Evolutionary conservation across 2,888 invertebrate species (phyloP).

Genomic region (Acanthopleura granulata): DNA sequence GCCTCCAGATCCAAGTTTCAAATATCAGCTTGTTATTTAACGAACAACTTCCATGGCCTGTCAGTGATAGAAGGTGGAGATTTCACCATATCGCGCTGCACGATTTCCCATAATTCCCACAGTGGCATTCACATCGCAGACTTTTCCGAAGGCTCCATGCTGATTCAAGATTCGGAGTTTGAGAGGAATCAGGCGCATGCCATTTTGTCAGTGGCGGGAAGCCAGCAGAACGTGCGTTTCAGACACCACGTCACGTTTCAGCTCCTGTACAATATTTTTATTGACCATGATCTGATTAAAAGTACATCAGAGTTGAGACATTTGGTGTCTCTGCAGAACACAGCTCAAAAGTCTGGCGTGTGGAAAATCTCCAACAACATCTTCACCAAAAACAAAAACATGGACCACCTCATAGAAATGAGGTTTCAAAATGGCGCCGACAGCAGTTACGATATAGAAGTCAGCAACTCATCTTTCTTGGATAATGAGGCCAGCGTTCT

Average conservation of each 20-base stretch:
- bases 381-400: constrained; percentile 11
- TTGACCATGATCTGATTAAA: not conserved
- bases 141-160: not conserved
- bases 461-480: not conserved
- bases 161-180: not conserved
- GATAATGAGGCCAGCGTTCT: not conserved
- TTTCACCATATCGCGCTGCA: not conserved
- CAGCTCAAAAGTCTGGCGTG: constrained; percentile 13
- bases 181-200: not conserved
- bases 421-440: not conserved
- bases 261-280: not conserved
- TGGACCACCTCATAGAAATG: not conserved
- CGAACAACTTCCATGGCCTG: not conserved
- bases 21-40: not conserved
- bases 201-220: not conserved
- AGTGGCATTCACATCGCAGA: not conserved
- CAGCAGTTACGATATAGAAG: not conserved
- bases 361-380: constrained; percentile 11
- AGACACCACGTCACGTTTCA: not conserved
- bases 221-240: not conserved
- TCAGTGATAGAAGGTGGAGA: not conserved
- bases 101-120: not conserved
- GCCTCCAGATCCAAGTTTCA: not conserved
- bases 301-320: not conserved
- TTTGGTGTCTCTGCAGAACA: constrained; percentile 1